These are phyloP conservation scores for Nyctibius bracteatus DNA, from an alignment of 2,113 vertebrate species.

Conservation along the genomic window DNA sequence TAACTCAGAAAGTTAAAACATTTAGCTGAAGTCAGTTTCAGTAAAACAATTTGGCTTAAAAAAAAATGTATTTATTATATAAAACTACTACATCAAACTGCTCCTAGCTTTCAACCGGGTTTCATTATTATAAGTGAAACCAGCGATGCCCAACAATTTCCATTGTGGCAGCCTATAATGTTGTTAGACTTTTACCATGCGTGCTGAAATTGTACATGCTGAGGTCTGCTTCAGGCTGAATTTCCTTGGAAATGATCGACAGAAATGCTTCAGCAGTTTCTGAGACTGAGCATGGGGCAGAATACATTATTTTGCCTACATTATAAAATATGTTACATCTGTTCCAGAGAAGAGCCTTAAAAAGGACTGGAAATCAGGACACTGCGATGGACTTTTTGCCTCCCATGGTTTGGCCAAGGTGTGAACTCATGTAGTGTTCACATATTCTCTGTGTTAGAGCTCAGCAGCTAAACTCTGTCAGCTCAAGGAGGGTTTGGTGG, in stretches of 20 bases:
- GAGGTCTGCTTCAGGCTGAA: constrained; percentile 20
- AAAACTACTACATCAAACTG: constrained; percentile 21
- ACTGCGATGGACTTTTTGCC: background rate
- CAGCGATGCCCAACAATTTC: constrained; percentile 25
- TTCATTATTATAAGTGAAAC: constrained; percentile 52
- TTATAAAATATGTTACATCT: background rate
- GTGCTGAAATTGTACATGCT: background rate
- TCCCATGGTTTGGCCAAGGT: background rate
- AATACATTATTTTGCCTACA: background rate
- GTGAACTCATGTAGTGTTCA: background rate
- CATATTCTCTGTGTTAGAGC: background rate
- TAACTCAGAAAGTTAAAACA: background rate
- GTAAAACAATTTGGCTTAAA: background rate
- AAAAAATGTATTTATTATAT: background rate
- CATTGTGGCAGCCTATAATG: constrained; percentile 13
- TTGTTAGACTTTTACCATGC: constrained; percentile 14
- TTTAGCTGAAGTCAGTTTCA: background rate
- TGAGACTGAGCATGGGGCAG: background rate
- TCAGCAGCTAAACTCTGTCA: background rate
- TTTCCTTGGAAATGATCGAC: background rate
- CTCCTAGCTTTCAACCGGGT: constrained; percentile 33
- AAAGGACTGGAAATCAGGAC: background rate
- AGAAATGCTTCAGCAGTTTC: background rate
- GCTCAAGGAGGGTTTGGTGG: background rate
- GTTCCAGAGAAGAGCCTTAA: background rate